These are phyloP conservation scores for Ceratitis capitata DNA, from an alignment of 1,140 invertebrate genomes.

Conservation along the genomic window DNA sequence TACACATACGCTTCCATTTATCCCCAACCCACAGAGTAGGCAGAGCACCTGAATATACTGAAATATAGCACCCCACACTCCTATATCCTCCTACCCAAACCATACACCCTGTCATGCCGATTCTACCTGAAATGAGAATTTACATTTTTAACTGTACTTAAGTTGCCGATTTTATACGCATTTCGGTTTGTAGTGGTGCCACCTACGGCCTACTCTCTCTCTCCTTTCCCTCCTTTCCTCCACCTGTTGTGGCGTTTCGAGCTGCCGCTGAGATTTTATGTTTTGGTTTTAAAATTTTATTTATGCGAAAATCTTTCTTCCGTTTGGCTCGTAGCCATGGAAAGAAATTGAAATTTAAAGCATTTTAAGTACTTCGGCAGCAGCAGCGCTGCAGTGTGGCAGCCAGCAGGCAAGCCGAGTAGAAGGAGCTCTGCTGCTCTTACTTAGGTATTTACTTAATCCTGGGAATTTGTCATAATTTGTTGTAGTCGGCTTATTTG, in stretches of 20 bases:
- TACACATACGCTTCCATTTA: not conserved
- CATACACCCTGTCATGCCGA: not conserved
- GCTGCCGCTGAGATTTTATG: not conserved
- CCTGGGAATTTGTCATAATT: conserved; percentile 24
- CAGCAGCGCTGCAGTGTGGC: not conserved
- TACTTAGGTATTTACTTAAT: conserved; percentile 6
- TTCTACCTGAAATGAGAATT: not conserved
- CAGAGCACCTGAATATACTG: no score
- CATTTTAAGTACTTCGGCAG: not conserved
- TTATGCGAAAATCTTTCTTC: not conserved
- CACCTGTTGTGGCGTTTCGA: conserved; percentile 10
- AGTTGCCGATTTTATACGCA: not conserved
- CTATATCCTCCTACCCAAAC: not conserved
- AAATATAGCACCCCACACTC: not conserved
- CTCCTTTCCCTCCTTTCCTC: not conserved
- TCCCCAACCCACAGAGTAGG: not conserved
- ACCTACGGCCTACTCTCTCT: not conserved
- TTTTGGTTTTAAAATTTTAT: conserved; percentile 12
- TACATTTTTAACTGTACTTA: conserved; percentile 28
- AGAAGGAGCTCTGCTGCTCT: not conserved
- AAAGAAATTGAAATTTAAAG: conserved; percentile 23
- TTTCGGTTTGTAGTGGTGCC: not conserved
- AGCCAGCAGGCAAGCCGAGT: not conserved
- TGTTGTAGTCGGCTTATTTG: conserved; percentile 2
- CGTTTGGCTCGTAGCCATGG: not conserved